These are phyloP conservation scores for Muscina levida DNA, from an alignment of 2,888 invertebrate species.

Conservation along the genomic window DNA sequence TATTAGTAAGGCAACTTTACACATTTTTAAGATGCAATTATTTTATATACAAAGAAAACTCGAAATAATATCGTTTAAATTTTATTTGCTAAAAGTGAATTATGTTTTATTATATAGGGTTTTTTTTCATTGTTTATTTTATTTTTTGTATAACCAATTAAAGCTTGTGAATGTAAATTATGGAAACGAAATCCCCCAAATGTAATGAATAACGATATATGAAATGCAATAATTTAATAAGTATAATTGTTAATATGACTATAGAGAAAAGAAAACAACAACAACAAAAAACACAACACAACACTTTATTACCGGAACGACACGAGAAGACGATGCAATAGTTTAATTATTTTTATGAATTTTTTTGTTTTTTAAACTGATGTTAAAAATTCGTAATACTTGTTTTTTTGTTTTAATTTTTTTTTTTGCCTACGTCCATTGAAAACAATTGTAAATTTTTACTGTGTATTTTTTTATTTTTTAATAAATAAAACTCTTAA, in stretches of 20 bases:
- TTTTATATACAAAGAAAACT: slow-evolving; percentile 37
- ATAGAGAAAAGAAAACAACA: slow-evolving; percentile 25
- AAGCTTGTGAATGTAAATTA: slow-evolving; percentile 52
- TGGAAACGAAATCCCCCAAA: slow-evolving; percentile 15
- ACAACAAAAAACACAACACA: too few relatives aligned
- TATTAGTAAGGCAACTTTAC: slow-evolving; percentile 44
- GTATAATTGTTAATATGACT: slow-evolving; percentile 55
- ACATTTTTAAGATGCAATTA: slow-evolving; percentile 57
- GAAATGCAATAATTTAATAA: slow-evolving; percentile 62
- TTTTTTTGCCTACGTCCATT: slow-evolving; percentile 27
- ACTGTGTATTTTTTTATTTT: slow-evolving; percentile 58
- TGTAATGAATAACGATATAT: neutral
- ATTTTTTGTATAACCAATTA: neutral
- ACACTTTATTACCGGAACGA: neutral
- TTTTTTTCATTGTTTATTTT: slow-evolving; percentile 20
- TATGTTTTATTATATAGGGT: slow-evolving; percentile 28
- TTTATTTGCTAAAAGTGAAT: slow-evolving; percentile 8
- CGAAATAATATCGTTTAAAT: neutral
- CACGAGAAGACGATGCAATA: too few relatives aligned
- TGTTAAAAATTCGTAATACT: neutral
- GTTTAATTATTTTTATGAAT: slow-evolving; percentile 6
- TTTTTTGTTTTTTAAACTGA: slow-evolving; percentile 19
- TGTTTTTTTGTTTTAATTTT: slow-evolving; percentile 42
- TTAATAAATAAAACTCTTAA: slow-evolving; percentile 48
- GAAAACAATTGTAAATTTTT: slow-evolving; percentile 59